A percentile compares a stretch with the other conserved stretches of the same genome.
These are phyloP conservation scores for Aphis gossypii DNA, from an alignment of 1,140 invertebrate species.

Conservation along the genomic window DNA sequence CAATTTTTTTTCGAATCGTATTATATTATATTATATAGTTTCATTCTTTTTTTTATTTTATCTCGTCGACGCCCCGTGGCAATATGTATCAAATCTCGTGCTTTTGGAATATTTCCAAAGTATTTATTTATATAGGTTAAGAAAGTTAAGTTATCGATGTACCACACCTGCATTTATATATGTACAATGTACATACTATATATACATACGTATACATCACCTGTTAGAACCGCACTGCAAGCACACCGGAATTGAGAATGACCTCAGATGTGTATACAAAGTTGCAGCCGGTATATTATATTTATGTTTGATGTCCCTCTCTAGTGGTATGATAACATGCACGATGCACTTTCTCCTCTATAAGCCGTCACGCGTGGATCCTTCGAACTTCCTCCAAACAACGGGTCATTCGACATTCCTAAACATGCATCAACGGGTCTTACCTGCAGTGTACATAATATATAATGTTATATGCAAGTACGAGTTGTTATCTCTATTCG, in stretches of 20 bases:
- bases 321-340: background rate
- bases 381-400: conserved; percentile 26
- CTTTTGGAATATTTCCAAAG: background rate
- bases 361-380: background rate
- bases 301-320: background rate
- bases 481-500: background rate
- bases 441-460: background rate
- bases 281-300: background rate
- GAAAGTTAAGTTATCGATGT: background rate
- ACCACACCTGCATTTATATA: no score
- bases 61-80: background rate
- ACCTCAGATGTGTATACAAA: background rate
- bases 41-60: background rate
- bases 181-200: no score
- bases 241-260: background rate
- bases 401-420: background rate
- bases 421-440: background rate
- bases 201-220: background rate
- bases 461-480: background rate
- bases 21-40: background rate
- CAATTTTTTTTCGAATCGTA: background rate
- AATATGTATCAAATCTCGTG: background rate
- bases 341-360: conserved; percentile 28
- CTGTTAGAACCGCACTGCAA: background rate
- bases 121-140: background rate